These are phyloP conservation scores for Cremastobaeus sp. DNA, from an alignment of 2,888 invertebrate species.

Conservation along the genomic window DNA sequence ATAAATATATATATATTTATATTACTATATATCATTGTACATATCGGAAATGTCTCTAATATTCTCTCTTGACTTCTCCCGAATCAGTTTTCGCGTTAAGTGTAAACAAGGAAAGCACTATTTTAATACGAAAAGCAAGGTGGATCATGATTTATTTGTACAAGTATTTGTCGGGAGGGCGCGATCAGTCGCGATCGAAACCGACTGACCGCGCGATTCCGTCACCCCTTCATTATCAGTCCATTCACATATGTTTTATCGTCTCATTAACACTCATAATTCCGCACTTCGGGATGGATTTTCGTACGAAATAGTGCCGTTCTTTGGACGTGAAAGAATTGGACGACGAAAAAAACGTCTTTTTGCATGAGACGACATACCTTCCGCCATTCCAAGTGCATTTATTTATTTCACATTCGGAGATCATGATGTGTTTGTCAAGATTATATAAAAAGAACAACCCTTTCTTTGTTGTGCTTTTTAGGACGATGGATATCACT, in stretches of 20 bases:
- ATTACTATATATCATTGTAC: constrained; percentile 75
- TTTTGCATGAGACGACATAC: constrained; percentile 33
- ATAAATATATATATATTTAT: constrained; percentile 25
- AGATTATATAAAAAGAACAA: constrained; percentile 17
- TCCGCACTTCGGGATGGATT: constrained; percentile 12
- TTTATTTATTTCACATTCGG: constrained; percentile 61
- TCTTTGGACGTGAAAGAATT: constrained; percentile 10
- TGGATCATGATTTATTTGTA: background rate
- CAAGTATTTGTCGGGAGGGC: constrained; percentile 9
- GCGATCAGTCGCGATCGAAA: constrained; percentile 21
- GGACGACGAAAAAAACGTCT: constrained; percentile 1
- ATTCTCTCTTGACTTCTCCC: constrained; percentile 58
- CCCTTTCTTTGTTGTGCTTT: constrained; percentile 12
- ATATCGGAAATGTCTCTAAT: constrained; percentile 74
- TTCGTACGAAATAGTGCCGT: constrained; percentile 43
- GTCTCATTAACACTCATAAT: background rate
- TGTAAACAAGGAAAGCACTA: constrained; percentile 31
- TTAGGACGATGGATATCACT: background rate
- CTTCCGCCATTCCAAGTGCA: constrained; percentile 68
- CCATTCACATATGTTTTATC: constrained; percentile 1
- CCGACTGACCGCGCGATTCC: constrained; percentile 24
- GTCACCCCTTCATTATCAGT: background rate
- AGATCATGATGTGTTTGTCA: constrained; percentile 22
- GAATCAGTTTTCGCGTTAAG: constrained; percentile 33
- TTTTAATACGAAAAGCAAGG: constrained; percentile 40